phyloP scores from a whole-genome alignment of 2,113 vertebrate species.

The Tetrax tetrax region DNA sequence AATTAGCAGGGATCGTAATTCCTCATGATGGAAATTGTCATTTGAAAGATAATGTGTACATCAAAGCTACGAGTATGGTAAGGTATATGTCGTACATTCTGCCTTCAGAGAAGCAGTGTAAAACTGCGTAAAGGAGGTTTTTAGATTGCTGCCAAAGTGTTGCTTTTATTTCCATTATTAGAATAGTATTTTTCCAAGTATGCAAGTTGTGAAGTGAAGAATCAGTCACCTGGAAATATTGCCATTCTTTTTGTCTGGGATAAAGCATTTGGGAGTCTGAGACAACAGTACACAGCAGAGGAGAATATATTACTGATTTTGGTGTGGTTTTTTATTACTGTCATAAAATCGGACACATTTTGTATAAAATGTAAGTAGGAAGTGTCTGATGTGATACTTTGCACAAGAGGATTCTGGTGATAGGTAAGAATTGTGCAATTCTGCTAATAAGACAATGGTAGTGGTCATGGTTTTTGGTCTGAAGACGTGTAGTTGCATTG shows the following conservation, averaged over 20 bases:
- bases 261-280: neutral
- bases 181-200: neutral
- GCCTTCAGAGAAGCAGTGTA: neutral
- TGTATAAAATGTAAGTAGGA: neutral
- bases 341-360: neutral
- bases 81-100: conserved; percentile 61
- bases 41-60: conserved; percentile 90
- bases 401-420: neutral
- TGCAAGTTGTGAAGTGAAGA: neutral
- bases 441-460: neutral
- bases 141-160: neutral
- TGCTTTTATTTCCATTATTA: neutral
- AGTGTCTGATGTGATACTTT: neutral
- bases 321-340: neutral
- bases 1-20: conserved; percentile 91
- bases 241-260: neutral
- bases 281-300: neutral
- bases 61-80: conserved; percentile 91
- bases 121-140: neutral
- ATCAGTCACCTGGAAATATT: neutral
- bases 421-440: neutral
- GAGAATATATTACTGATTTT: neutral
- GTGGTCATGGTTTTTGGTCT: neutral
- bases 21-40: conserved; percentile 95
- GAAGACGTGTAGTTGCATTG: neutral